Evolutionary conservation across 2,797 vertebrate genomes (phyloP).

Genomic region (Cryptoblepharus egeriae): DNA sequence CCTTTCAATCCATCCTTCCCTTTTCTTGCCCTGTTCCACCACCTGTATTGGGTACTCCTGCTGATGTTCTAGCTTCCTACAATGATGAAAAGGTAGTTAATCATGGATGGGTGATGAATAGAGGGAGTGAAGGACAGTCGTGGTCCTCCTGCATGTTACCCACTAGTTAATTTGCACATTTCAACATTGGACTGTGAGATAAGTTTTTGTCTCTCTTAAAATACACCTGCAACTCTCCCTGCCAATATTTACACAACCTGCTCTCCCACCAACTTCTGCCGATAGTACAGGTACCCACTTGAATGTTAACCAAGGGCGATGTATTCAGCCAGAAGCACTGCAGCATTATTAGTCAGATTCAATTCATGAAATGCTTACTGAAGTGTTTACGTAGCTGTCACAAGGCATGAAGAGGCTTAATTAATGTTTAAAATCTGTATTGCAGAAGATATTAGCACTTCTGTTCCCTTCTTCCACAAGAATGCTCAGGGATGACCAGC

Average conservation of each 20-base stretch:
- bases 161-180: no score
- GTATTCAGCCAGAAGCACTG: conserved; percentile 2
- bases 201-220: background rate
- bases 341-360: conserved; percentile 10
- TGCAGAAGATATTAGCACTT: conserved; percentile 16
- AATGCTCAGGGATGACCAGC: background rate
- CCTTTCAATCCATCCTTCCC: no score
- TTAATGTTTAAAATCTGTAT: conserved; percentile 16
- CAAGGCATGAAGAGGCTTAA: conserved; percentile 15
- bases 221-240: background rate
- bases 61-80: no score
- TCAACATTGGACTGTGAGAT: no score
- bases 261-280: background rate
- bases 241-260: background rate
- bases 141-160: no score
- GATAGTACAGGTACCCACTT: background rate
- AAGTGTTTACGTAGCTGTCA: conserved; percentile 26
- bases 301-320: conserved; percentile 5
- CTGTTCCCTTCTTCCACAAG: background rate
- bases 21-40: no score
- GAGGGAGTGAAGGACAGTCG: no score
- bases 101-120: no score
- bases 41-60: no score
- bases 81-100: no score
- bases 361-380: conserved; percentile 23